Percentiles rank a stretch among this genome's conserved stretches.
These are phyloP conservation scores for Acrocephalus arundinaceus DNA, from an alignment of 2,113 vertebrate species.

Conservation along the genomic window DNA sequence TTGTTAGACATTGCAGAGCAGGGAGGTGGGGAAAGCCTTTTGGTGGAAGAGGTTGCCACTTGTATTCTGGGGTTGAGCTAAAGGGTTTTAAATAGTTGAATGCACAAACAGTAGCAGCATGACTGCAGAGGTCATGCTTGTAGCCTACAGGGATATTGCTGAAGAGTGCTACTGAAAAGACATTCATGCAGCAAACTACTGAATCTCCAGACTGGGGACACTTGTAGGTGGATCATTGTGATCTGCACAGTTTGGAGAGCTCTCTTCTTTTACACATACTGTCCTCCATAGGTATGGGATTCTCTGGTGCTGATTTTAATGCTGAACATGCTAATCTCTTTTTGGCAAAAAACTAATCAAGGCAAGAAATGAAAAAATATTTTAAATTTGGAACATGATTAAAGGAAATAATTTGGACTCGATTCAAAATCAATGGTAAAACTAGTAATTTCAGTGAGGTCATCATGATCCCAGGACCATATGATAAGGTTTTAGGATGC, in stretches of 20 bases:
- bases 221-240: not conserved
- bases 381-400: not conserved
- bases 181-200: not conserved
- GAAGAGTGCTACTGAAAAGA: not conserved
- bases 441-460: not conserved
- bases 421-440: not conserved
- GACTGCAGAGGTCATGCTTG: not conserved
- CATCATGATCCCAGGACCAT: not conserved
- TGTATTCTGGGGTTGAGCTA: not conserved
- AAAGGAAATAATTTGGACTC: not conserved
- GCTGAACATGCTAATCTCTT: not conserved
- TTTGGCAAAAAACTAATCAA: not conserved
- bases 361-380: not conserved
- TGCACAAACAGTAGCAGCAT: not conserved
- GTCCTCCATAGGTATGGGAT: not conserved
- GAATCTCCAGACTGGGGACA: not conserved
- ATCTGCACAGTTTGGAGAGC: not conserved
- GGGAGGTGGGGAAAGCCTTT: not conserved
- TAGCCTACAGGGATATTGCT: not conserved
- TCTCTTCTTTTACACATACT: not conserved
- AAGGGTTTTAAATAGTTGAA: not conserved
- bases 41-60: not conserved
- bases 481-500: not conserved
- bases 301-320: not conserved
- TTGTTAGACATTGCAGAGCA: not conserved